These are phyloP conservation scores for Halcyon malimbica DNA, from an alignment of 2,113 vertebrate species.

Conservation along the genomic window DNA sequence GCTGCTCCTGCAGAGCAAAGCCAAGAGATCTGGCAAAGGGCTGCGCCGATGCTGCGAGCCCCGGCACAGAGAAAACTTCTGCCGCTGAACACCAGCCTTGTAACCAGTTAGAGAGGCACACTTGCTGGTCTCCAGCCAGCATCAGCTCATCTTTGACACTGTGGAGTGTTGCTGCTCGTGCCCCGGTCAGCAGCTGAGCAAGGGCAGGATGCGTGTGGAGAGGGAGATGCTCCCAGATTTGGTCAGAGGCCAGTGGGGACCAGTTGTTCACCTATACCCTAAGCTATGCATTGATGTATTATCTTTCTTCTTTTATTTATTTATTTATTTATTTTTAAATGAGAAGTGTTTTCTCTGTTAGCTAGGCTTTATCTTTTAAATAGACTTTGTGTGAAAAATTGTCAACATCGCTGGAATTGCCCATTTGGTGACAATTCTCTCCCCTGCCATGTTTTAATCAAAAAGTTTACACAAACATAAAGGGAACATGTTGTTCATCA, in stretches of 20 bases:
- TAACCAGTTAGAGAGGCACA: not conserved
- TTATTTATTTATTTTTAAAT: not conserved
- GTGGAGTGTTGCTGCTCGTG: not conserved
- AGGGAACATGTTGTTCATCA: not conserved
- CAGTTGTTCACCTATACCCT: not conserved
- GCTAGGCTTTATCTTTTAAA: not conserved
- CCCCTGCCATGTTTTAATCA: constrained; percentile 15
- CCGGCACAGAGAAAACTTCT: not conserved
- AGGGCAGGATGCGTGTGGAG: not conserved
- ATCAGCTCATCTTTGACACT: not conserved
- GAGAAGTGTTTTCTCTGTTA: not conserved
- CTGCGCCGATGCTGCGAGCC: not conserved
- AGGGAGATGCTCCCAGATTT: not conserved
- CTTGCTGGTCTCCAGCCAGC: not conserved
- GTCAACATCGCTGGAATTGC: not conserved
- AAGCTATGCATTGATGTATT: not conserved
- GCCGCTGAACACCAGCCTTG: not conserved
- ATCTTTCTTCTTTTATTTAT: not conserved
- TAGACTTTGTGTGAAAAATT: not conserved
- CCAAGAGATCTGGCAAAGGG: not conserved
- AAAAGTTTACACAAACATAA: constrained; percentile 9
- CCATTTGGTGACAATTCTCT: not conserved
- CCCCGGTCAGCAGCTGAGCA: not conserved
- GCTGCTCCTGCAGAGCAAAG: not conserved
- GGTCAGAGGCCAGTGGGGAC: not conserved